Evolutionary conservation across 2,113 vertebrate species (phyloP).

Genomic region (Thalassoma bifasciatum): DNA sequence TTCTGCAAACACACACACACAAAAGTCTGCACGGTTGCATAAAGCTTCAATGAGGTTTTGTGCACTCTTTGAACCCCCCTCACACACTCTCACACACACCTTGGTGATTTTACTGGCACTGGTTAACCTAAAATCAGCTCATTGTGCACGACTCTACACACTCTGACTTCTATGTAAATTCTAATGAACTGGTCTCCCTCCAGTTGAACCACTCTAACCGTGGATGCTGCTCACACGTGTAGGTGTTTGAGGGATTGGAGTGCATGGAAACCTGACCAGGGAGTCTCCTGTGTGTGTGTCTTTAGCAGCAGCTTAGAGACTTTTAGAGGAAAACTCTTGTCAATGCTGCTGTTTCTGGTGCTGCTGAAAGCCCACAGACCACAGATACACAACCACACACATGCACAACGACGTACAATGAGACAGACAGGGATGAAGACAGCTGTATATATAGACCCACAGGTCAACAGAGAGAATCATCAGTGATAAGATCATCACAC

Average conservation of each 20-base stretch:
- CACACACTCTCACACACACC: too few species aligned
- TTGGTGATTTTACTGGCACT: conserved; percentile 9
- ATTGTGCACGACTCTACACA: not conserved
- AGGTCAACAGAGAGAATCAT: conserved; percentile 60
- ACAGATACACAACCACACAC: conserved; percentile 56
- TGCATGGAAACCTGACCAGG: conserved; percentile 66
- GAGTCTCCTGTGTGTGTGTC: conserved; percentile 58
- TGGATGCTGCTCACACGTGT: not conserved
- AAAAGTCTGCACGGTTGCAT: conserved; percentile 11
- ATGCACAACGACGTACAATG: conserved; percentile 14
- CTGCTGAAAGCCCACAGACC: conserved; percentile 76
- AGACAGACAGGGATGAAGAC: conserved; percentile 16
- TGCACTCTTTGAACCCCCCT: not conserved
- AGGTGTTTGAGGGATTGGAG: not conserved
- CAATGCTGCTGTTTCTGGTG: conserved; percentile 50
- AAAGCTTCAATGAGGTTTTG: conserved; percentile 35
- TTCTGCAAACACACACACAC: conserved; percentile 7
- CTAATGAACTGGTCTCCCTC: conserved; percentile 16
- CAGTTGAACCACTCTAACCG: conserved; percentile 54
- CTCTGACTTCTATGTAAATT: conserved; percentile 7
- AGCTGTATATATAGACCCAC: conserved; percentile 56
- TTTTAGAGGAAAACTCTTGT: conserved; percentile 71
- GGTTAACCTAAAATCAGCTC: not conserved
- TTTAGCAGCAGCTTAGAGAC: conserved; percentile 58
- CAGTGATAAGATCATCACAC: not conserved